Percentiles rank a stretch among this genome's conserved stretches.
Conservation (phyloP, 2,888 invertebrate species). For the Sminthurides aquaticus region DNA sequence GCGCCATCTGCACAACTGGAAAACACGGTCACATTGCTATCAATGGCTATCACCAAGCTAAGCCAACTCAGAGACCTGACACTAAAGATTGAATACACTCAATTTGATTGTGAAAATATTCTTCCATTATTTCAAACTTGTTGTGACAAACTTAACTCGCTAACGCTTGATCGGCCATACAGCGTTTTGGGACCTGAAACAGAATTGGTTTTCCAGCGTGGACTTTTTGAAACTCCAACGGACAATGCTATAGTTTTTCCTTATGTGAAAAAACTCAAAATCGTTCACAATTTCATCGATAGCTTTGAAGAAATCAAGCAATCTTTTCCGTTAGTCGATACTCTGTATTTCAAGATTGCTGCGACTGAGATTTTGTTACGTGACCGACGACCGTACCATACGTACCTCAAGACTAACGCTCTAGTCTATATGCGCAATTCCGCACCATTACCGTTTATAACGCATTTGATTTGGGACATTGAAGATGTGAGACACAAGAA, state of each 20-base stretch:
- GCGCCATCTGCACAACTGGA: not conserved
- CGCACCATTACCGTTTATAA: not conserved
- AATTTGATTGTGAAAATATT: not conserved
- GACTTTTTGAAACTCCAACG: slow-evolving; percentile 1
- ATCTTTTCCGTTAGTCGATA: slow-evolving; percentile 9
- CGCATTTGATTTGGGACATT: slow-evolving; percentile 13
- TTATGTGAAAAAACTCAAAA: slow-evolving; percentile 6
- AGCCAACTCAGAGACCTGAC: not conserved
- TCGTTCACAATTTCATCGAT: slow-evolving; percentile 17
- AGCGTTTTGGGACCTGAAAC: slow-evolving; percentile 3
- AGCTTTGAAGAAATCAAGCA: slow-evolving; percentile 11
- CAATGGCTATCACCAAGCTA: not conserved
- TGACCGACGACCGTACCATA: slow-evolving; percentile 6
- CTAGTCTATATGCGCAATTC: slow-evolving; percentile 1
- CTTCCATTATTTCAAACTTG: not conserved
- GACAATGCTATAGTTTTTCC: slow-evolving; percentile 2
- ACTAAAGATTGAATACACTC: not conserved
- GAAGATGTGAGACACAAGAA: slow-evolving; percentile 6
- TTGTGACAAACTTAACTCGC: slow-evolving; percentile 1
- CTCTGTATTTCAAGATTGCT: slow-evolving; percentile 9
- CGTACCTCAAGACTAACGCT: slow-evolving; percentile 10
- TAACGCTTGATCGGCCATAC: not conserved
- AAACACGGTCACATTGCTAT: not conserved
- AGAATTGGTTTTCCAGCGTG: not conserved
- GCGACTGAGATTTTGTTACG: slow-evolving; percentile 8